Conservation (phyloP, 92 coral and sea anemone species). For the Pocillopora meandrina region DNA sequence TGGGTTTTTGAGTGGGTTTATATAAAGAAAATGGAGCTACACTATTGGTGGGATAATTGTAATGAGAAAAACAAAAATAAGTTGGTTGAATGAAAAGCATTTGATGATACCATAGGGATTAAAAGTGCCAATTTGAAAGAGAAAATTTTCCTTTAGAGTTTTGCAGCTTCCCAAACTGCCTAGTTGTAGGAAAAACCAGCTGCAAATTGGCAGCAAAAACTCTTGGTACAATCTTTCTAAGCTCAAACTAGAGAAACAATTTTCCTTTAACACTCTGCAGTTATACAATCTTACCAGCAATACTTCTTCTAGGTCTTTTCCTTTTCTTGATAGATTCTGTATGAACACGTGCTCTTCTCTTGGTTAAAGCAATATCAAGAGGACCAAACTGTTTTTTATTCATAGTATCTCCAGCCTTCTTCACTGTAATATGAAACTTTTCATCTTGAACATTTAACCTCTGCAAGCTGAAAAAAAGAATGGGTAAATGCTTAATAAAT, state of each 20-base stretch:
- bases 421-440: not conserved
- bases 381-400: constrained; percentile 40
- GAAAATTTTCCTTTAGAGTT: no score
- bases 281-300: not conserved
- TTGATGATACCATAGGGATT: no score
- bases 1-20: no score
- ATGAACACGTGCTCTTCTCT: not conserved
- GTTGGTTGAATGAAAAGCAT: no score
- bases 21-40: no score
- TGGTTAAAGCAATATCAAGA: constrained; percentile 40
- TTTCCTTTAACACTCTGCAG: not conserved
- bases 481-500: not conserved
- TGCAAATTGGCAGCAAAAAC: no score
- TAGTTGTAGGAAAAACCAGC: no score
- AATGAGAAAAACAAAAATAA: no score
- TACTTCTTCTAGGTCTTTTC: not conserved
- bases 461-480: constrained; percentile 23
- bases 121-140: no score
- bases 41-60: no score
- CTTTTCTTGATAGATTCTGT: not conserved
- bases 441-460: constrained; percentile 26
- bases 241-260: not conserved
- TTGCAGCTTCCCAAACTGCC: no score
- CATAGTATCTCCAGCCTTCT: constrained; percentile 1
- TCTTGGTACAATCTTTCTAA: no score